Base-by-base conservation (phyloP, 64 coral and sea anemone genomes). In the Porites australiensis region DNA sequence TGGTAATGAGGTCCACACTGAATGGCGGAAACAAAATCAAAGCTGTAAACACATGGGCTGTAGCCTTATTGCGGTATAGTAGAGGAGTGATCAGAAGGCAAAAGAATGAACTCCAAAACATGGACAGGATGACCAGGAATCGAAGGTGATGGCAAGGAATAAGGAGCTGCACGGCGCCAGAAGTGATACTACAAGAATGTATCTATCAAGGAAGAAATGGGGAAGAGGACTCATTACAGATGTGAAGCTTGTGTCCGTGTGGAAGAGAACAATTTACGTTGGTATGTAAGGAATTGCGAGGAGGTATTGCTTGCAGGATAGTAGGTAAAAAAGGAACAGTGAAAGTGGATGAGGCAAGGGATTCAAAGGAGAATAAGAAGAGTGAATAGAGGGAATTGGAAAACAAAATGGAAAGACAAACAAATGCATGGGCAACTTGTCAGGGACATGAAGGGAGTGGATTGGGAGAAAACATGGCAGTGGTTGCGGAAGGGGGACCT, bases 221-320 rank as follows among this genome's bases (percentile, higher is more conserved):
- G 79, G 79, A 14, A 82, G 79, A 82, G 79, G 79, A 7, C 19
- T 82, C 13, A 82, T 82, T 23, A 37, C 27, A 82, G 79, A 21
- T 82, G 79, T 59, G 53, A 62, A 44, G 23, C 13, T 2, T 62
- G 54, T 82, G 51, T 60, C 5, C 55, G 23, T 5, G 19, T 6
- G 53, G 79, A 82, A 62, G 50, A 82, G 27, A 82, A 62, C 58
- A 82, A 82, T 44, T 20, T 82, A n/a, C 13, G 79, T 62, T 82
- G 79, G 54, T 82, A 82, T 62, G 79, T 62, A 23, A 59, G 59
- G 37, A 54, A 58, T 10, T 19, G 50, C 50, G 19, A 18, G 8
- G 79, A 82, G 54, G 13, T 21, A 20, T 44, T 82, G 58, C 53
- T 82, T 37, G 27, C 2, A 54, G 43, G 5, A 46, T 49, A 82